These are phyloP conservation scores for Sycobia sp. DNA, from an alignment of 1,140 invertebrate species.

Conservation along the genomic window DNA sequence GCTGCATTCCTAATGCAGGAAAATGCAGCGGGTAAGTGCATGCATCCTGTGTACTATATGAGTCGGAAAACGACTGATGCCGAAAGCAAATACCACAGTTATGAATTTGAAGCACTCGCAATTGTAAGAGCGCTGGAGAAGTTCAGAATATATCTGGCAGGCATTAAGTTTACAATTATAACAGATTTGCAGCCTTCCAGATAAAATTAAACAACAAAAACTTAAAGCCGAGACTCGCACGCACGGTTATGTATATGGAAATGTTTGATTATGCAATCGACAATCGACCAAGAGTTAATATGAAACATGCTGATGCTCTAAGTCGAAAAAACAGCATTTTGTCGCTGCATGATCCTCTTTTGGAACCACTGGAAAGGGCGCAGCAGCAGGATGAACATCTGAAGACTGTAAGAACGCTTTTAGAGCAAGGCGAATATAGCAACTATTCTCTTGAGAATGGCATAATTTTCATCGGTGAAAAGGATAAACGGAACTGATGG, in stretches of 20 bases:
- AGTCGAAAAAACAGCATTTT: constrained; percentile 7
- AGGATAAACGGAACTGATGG: too few species aligned
- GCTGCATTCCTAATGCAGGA: too few species aligned
- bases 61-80: background rate
- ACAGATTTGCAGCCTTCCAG: constrained; percentile 46
- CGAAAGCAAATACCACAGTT: background rate
- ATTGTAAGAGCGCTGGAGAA: constrained; percentile 40
- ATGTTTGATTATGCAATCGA: too few species aligned
- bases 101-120: constrained; percentile 51
- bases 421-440: background rate
- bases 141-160: constrained; percentile 48
- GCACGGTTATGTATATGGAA: too few species aligned
- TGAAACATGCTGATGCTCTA: constrained; percentile 50
- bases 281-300: constrained; percentile 46
- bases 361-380: background rate
- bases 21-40: too few species aligned
- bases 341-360: background rate
- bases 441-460: too few species aligned
- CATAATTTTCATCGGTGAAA: too few species aligned
- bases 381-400: background rate
- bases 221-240: constrained; percentile 43
- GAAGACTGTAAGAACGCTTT: too few species aligned
- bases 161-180: constrained; percentile 47
- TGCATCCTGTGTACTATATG: background rate
- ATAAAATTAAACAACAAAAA: constrained; percentile 47